Evolutionary conservation across 2,888 invertebrate species (phyloP), one percentile per base, ranked within the genome.

Genomic region (Sphaerophoria rueppellii): DNA sequence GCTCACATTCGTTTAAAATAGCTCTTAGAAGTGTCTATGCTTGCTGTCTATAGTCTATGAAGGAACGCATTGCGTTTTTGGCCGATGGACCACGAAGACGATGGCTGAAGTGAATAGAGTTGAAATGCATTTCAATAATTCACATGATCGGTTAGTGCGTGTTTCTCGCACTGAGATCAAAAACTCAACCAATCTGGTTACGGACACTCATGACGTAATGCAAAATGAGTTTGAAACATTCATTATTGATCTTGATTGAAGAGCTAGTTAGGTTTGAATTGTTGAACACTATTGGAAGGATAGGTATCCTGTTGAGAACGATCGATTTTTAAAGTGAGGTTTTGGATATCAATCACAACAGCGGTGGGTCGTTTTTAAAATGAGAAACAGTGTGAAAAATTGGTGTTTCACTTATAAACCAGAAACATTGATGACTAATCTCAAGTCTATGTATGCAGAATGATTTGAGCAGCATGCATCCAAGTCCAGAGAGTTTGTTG

Each of bases 41-140:
- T 34, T 6, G 4, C 12, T 34, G 48, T 7, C 9, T 43, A 37
- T 4, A 37, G 12, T 11, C 6, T 14, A 58, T 9, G 4, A 7
- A 58, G n/a, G 37, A 35, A 57, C 37, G 57, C 16, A 37, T 6
- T 40, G 9, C 9, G 40, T 14, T 35, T 1, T 0, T 14, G 6
- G 35, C 1, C 7, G 55, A 57, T 14, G 57, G 57, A 57, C 57
- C 4, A 40, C 40, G 40, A 37, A 6, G 40, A 40, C 40, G 43
- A 4, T 11, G 11, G 6, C 14, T 14, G 24, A 24, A 24, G 16
- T 52, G 24, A 16, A 52, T 16, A 9, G 16, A 52, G 55, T 79
- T 61, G 50, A 63, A 77, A 69, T 76, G 76, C 70, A 76, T 81
- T 77, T 85, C 75, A 67, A 83, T 82, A 82, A 82, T 74, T 78